These are phyloP conservation scores for Conchocele bisecta DNA, from an alignment of 2,888 invertebrate species.

Conservation along the genomic window DNA sequence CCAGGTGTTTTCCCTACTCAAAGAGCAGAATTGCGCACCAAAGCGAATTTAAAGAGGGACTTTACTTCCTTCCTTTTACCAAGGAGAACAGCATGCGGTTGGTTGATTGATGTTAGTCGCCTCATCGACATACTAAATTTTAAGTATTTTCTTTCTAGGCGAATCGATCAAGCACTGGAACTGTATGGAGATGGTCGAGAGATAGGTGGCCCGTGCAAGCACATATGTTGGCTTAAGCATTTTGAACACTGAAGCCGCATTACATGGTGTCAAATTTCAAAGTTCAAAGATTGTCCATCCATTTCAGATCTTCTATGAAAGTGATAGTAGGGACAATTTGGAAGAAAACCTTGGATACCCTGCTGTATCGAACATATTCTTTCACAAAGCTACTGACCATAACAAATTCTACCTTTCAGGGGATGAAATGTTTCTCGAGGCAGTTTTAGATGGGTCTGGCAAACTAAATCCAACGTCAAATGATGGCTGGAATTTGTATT, in stretches of 20 bases:
- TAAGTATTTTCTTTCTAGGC: too few species aligned
- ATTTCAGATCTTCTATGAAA: slow-evolving; percentile 3
- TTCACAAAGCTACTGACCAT: too few species aligned
- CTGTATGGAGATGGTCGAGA: slow-evolving; percentile 5
- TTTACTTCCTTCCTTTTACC: background rate
- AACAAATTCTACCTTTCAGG: too few species aligned
- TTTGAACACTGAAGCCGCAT: background rate
- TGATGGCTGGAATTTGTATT: slow-evolving; percentile 7
- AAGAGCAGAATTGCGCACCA: background rate
- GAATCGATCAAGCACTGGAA: too few species aligned
- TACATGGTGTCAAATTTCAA: slow-evolving; percentile 1
- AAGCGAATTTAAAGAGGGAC: background rate
- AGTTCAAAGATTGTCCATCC: background rate
- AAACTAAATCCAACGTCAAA: background rate
- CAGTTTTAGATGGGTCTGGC: background rate
- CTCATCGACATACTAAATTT: background rate
- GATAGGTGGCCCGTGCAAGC: background rate
- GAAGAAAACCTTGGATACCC: background rate
- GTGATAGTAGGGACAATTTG: slow-evolving; percentile 2
- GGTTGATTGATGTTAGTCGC: slow-evolving; percentile 1
- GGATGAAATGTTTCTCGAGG: slow-evolving; percentile 1
- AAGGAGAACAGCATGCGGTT: background rate
- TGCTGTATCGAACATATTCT: too few species aligned
- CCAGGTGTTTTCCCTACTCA: slow-evolving; percentile 1
- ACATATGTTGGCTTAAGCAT: background rate